These are phyloP conservation scores for Cervus canadensis DNA, from an alignment of 2,113 vertebrate species.

Conservation along the genomic window DNA sequence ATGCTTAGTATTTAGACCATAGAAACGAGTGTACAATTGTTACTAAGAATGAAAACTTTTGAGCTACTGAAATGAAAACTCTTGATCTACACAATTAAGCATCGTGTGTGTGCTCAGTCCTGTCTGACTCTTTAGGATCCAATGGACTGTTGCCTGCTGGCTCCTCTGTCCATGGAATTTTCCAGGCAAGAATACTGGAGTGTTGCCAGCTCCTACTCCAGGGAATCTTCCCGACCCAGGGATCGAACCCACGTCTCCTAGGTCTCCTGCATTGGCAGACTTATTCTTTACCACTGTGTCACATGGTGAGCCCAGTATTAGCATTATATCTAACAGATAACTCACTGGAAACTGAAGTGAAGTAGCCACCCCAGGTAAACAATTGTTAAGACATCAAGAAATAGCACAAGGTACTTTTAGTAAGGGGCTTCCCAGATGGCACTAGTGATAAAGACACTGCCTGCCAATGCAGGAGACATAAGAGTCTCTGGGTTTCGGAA, in stretches of 20 bases:
- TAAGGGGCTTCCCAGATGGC: background rate
- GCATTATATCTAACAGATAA: background rate
- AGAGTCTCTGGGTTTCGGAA: background rate
- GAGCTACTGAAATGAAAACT: background rate
- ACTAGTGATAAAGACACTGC: background rate
- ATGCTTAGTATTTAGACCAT: background rate
- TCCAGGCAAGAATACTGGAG: background rate
- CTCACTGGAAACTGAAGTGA: background rate
- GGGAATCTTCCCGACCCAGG: background rate
- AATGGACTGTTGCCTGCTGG: background rate
- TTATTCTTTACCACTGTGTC: background rate
- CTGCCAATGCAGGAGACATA: background rate
- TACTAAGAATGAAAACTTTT: constrained; percentile 24
- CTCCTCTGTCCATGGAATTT: background rate
- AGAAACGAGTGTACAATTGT: constrained; percentile 29
- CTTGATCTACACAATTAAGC: background rate
- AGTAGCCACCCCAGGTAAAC: background rate
- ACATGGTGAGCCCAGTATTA: background rate
- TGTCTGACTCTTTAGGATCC: background rate
- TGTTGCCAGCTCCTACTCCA: background rate
- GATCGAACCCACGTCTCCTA: fast-evolving
- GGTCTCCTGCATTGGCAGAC: background rate
- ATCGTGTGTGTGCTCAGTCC: background rate
- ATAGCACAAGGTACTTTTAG: background rate
- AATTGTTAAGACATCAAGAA: background rate